phyloP scores from a whole-genome alignment of 1,140 invertebrate species.

The Carcinoscorpius rotundicauda region DNA sequence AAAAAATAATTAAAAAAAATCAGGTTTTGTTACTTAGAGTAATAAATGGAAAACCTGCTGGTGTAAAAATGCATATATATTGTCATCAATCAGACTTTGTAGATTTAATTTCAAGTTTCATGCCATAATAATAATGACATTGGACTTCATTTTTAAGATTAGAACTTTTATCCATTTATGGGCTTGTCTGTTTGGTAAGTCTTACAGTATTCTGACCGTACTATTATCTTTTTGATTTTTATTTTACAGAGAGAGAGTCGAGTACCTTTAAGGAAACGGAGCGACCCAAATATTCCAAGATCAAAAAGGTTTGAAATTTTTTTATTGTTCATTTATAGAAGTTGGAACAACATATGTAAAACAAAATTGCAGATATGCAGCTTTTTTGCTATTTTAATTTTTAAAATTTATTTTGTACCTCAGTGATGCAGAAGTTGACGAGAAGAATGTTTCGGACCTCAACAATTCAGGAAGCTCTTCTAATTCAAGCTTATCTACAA shows the following conservation, averaged over 20 bases:
- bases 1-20: too few species aligned
- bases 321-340: background rate
- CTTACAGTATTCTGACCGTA: too few species aligned
- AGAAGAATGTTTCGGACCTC: constrained; percentile 27
- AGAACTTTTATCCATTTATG: too few species aligned
- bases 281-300: constrained; percentile 25
- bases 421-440: constrained; percentile 35
- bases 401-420: constrained; percentile 5
- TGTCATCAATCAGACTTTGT: too few species aligned
- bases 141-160: too few species aligned
- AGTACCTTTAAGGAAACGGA: constrained; percentile 23
- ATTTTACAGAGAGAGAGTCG: constrained; percentile 21
- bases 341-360: background rate
- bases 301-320: constrained; percentile 17
- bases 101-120: too few species aligned
- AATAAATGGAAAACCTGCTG: too few species aligned
- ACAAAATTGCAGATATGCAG: constrained; percentile 10
- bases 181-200: too few species aligned
- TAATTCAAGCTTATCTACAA: constrained; percentile 34
- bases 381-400: constrained; percentile 5
- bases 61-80: too few species aligned
- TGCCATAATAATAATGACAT: too few species aligned
- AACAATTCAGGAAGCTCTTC: constrained; percentile 35
- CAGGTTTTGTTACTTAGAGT: too few species aligned
- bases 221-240: background rate